phyloP scores from a whole-genome alignment of 1,140 invertebrate species.

The Heliconius eleuchia region DNA sequence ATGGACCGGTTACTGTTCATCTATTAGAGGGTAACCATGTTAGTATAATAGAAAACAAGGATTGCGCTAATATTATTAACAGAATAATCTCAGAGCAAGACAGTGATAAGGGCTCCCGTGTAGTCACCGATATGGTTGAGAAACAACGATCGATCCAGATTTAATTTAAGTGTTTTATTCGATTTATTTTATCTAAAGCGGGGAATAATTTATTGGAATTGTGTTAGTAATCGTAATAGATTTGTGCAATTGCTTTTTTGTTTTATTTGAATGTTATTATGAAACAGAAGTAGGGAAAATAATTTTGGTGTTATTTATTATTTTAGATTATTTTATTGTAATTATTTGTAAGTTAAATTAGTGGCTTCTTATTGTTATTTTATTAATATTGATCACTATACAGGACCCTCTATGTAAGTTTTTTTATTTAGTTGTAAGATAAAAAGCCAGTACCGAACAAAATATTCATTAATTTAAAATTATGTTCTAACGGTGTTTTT shows the following conservation, averaged over 20 bases:
- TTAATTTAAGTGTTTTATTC: slow-evolving; percentile 32
- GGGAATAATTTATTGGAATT: neutral
- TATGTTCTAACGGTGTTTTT: neutral
- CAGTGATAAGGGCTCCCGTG: slow-evolving; percentile 42
- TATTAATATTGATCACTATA: neutral
- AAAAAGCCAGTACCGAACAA: neutral
- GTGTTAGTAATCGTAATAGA: neutral
- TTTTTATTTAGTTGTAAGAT: neutral
- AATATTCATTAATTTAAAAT: neutral
- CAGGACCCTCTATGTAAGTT: neutral
- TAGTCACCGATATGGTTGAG: slow-evolving; percentile 65
- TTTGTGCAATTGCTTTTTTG: neutral
- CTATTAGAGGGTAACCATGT: slow-evolving; percentile 87
- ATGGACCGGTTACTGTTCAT: slow-evolving; percentile 80
- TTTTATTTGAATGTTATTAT: neutral
- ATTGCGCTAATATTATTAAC: slow-evolving; percentile 82
- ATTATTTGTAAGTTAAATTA: slow-evolving; percentile 4
- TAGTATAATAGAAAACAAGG: slow-evolving; percentile 85
- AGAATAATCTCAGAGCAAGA: slow-evolving; percentile 31
- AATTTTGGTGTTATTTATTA: neutral
- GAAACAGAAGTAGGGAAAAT: neutral
- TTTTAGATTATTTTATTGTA: neutral
- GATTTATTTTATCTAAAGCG: neutral
- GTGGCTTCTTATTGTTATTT: neutral
- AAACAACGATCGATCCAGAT: slow-evolving; percentile 53